These are phyloP conservation scores for Gallinago paraguaiae DNA, from an alignment of 2,113 vertebrate species.

Conservation along the genomic window DNA sequence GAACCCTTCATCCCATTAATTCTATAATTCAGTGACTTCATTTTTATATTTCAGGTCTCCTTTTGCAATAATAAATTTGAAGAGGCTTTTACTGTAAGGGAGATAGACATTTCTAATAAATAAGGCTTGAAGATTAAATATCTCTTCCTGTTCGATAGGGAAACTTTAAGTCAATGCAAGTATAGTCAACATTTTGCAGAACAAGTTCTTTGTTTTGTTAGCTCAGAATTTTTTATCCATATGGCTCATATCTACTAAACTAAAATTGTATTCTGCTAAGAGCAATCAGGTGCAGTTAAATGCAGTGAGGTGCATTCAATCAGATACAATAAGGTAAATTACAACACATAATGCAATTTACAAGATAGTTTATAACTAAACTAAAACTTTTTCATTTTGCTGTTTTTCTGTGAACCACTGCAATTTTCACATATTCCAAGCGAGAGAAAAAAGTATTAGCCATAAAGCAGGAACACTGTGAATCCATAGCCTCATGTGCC, in stretches of 20 bases:
- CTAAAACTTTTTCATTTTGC: not conserved
- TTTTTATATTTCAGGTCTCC: not conserved
- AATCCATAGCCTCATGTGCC: not conserved
- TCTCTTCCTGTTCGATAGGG: not conserved
- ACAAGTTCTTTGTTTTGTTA: not conserved
- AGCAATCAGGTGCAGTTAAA: not conserved
- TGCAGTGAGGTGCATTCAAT: not conserved
- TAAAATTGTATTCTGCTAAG: not conserved
- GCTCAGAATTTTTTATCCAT: not conserved
- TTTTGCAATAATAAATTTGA: conserved; percentile 51
- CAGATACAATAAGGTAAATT: not conserved
- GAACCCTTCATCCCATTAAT: not conserved
- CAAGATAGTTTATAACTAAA: not conserved
- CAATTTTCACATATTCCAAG: not conserved
- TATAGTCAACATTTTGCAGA: not conserved
- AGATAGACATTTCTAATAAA: conserved; percentile 3
- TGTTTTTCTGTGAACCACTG: not conserved
- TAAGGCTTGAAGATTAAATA: not conserved
- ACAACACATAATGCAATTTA: not conserved
- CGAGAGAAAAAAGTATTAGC: conserved; percentile 6
- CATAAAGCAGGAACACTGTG: not conserved
- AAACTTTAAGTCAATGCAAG: not conserved
- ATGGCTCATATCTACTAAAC: not conserved
- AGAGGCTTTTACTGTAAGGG: conserved; percentile 19
- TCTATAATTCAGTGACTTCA: not conserved